Evolutionary conservation across 2,888 invertebrate genomes (phyloP).

Genomic region (Antheraea assamensis): DNA sequence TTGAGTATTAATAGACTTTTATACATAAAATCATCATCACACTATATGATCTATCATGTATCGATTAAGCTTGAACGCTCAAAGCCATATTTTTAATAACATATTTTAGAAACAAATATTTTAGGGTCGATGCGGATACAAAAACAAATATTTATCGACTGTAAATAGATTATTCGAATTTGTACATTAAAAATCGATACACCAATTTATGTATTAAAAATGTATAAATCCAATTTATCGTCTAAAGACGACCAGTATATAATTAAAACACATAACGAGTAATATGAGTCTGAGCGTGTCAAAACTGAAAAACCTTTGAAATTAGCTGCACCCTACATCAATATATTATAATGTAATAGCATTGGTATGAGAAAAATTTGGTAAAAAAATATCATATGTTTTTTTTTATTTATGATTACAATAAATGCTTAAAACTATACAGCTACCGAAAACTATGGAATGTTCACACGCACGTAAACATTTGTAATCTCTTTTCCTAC

Average conservation of each 20-base stretch:
- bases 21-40: slow-evolving; percentile 12
- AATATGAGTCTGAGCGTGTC: neutral
- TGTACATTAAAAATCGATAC: neutral
- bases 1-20: slow-evolving; percentile 35
- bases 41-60: slow-evolving; percentile 23
- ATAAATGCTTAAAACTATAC: slow-evolving; percentile 70
- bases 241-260: neutral
- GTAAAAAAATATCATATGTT: slow-evolving; percentile 57
- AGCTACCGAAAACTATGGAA: slow-evolving; percentile 70
- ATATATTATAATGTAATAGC: slow-evolving; percentile 68
- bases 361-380: slow-evolving; percentile 80
- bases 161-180: too few species aligned
- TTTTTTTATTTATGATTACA: slow-evolving; percentile 25
- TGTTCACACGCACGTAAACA: slow-evolving; percentile 48
- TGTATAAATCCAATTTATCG: neutral
- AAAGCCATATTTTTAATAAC: neutral
- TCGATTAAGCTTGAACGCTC: slow-evolving; percentile 28
- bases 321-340: slow-evolving; percentile 47
- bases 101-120: neutral
- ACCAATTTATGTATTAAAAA: neutral
- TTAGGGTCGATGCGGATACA: neutral
- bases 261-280: neutral
- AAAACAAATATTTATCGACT: neutral
- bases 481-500: slow-evolving; percentile 66
- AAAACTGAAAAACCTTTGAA: slow-evolving; percentile 20